These are phyloP conservation scores for Camelus bactrianus DNA, from an alignment of 2,113 vertebrate genomes.

Conservation along the genomic window DNA sequence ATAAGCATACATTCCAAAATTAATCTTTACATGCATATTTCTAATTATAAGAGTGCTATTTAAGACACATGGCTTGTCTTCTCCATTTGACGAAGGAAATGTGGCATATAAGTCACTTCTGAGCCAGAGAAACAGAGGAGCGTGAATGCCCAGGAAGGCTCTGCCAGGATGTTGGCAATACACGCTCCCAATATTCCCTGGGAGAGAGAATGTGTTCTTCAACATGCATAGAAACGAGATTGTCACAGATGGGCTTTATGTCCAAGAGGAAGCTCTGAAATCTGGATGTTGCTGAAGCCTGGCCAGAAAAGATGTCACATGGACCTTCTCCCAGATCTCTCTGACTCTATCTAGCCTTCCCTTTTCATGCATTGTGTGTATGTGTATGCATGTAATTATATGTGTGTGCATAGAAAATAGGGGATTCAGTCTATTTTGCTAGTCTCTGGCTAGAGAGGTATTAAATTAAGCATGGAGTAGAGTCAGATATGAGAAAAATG, in stretches of 20 bases:
- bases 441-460: background rate
- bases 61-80: conserved; percentile 16
- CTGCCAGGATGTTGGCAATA: background rate
- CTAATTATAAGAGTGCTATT: conserved; percentile 32
- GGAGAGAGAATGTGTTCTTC: background rate
- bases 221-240: background rate
- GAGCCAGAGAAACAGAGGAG: background rate
- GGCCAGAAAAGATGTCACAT: background rate
- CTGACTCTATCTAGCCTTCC: background rate
- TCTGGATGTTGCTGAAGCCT: background rate
- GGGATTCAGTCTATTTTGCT: background rate
- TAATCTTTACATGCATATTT: background rate
- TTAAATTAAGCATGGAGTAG: background rate
- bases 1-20: background rate
- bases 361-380: background rate
- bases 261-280: background rate
- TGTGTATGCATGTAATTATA: background rate
- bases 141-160: background rate
- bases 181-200: background rate
- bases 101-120: background rate
- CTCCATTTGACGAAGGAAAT: conserved; percentile 19
- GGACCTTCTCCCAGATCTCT: background rate
- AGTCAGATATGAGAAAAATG: background rate
- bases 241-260: background rate
- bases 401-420: background rate